Base-by-base conservation (phyloP, 2,797 vertebrate species). In the Pipistrellus pygmaeus region DNA sequence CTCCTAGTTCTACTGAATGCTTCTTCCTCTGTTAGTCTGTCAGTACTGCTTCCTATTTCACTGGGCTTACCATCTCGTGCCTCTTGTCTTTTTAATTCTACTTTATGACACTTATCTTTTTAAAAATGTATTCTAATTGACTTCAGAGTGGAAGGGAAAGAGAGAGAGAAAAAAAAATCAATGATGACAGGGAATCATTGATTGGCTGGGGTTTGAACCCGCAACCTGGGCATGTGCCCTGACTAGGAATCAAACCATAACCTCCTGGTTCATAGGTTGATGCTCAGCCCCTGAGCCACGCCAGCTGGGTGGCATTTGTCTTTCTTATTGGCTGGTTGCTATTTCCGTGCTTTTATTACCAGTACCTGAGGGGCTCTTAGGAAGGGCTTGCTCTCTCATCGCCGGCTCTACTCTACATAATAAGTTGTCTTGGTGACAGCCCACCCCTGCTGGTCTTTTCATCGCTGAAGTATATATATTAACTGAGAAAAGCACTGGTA, bases 251-350 rank as follows among this genome's bases (percentile, higher is more conserved):
- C 60, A 62, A 62, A 62, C 57, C 57, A 7, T 62, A 62, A 27
- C 60, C 60, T 30, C 60, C 60, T 30, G 60, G 60, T 62, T 30
- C 57, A 60, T 14, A 60, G 57, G 57, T 60, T 60, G 57, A 60
- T 12, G 12, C 57, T 60, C 60, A 62, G 7, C 25, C 11, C 11
- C 57, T 13, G 57, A 60, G 57, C 57, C 25, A 60, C 12, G 27
- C 60, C 60, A 14, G 27, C 27, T 12, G 12, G 27, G 23, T 83
- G 30, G 68, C 57, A 78, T 69, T 87, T 82, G 32, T 82, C 48
- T 80, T 80, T 93, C 69, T 78, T 72, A 90, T 82, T 83, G 82
- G 75, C 35, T 69, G 20, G 41, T 82, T 90, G 38, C 57, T 88
- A 14, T 44, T 77, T 80, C 21, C 10, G 12, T 60, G 48, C 64